These are phyloP conservation scores for Protophormia terraenovae DNA, from an alignment of 2,888 invertebrate genomes.

Conservation along the genomic window DNA sequence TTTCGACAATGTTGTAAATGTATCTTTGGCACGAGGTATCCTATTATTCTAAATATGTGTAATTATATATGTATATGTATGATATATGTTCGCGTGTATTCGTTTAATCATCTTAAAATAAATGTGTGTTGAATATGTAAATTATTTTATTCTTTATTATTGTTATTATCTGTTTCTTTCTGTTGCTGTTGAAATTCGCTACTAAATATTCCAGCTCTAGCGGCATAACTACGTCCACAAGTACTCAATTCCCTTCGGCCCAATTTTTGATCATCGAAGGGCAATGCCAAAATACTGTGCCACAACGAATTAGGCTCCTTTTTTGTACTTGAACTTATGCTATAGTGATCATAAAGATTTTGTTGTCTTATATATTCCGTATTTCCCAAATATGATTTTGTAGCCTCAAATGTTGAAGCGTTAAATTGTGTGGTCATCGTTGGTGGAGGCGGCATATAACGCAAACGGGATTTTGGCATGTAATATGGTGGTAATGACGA, in stretches of 20 bases:
- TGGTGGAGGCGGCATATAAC: conserved; percentile 59
- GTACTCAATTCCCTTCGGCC: conserved; percentile 89
- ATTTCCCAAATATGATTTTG: conserved; percentile 55
- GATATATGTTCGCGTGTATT: conserved; percentile 37
- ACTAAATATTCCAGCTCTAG: conserved; percentile 94
- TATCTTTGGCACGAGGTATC: conserved; percentile 44
- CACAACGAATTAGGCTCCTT: conserved; percentile 87
- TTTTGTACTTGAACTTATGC: conserved; percentile 71
- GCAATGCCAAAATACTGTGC: conserved; percentile 94
- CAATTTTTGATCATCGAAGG: conserved; percentile 96
- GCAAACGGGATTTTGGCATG: conserved; percentile 55
- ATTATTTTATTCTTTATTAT: background rate
- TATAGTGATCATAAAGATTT: conserved; percentile 68
- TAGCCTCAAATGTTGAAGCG: conserved; percentile 55
- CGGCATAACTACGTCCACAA: conserved; percentile 84
- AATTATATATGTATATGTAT: background rate
- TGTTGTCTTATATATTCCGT: conserved; percentile 62
- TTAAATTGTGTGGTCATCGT: conserved; percentile 62
- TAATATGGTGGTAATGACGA: conserved; percentile 54
- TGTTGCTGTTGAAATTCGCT: conserved; percentile 83
- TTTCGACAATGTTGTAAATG: conserved; percentile 23
- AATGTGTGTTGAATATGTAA: background rate
- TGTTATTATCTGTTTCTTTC: conserved; percentile 34
- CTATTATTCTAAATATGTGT: background rate
- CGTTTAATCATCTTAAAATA: conserved; percentile 17